phyloP scores from a whole-genome alignment of 2,888 invertebrate genomes.

The Mylabris sibirica region DNA sequence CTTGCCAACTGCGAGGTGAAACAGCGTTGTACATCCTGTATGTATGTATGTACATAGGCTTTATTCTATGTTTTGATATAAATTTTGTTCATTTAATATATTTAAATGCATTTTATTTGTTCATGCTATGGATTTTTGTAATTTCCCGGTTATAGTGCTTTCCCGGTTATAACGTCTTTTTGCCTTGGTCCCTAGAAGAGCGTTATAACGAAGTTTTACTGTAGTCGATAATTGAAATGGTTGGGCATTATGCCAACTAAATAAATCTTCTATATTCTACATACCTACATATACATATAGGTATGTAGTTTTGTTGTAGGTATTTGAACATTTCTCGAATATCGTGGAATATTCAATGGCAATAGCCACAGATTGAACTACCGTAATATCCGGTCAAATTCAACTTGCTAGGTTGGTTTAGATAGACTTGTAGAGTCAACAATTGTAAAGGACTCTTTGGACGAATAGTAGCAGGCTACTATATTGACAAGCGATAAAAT shows the following conservation, averaged over 20 bases:
- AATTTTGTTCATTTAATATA: too few species aligned
- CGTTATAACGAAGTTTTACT: too few species aligned
- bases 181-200: too few species aligned
- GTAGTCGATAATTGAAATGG: not conserved
- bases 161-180: too few species aligned
- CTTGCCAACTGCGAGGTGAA: too few species aligned
- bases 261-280: not conserved
- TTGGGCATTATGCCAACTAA: not conserved
- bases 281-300: not conserved
- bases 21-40: too few species aligned
- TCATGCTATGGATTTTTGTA: too few species aligned
- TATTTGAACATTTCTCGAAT: constrained; percentile 3
- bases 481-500: constrained; percentile 11
- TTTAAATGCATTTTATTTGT: too few species aligned
- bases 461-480: not conserved
- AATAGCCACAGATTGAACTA: not conserved
- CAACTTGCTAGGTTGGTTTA: not conserved
- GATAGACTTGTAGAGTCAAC: constrained; percentile 14
- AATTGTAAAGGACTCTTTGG: constrained; percentile 6
- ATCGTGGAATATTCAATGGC: not conserved
- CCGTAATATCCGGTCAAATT: constrained; percentile 3
- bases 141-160: too few species aligned
- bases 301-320: not conserved
- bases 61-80: too few species aligned
- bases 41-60: too few species aligned